Base-by-base conservation (phyloP, 2,113 vertebrate species). In the Kryptolebias marmoratus region DNA sequence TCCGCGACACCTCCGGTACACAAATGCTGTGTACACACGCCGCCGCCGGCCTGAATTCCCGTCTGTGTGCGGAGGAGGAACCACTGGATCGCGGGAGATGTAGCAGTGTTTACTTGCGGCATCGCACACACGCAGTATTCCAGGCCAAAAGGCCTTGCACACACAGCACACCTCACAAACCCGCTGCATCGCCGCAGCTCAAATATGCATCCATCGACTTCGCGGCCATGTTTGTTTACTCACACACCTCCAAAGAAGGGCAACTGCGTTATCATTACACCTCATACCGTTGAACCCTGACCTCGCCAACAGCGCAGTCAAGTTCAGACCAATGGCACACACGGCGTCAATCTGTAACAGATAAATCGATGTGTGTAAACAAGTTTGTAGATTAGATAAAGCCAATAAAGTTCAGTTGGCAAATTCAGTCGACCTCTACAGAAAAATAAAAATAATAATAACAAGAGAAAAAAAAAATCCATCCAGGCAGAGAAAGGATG, bases 331-430 rank as follows among this genome's bases (percentile, higher is more conserved):
- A 13, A 11, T 49, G 0, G 56, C 47, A 60, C 72, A 62, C 30
- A 1, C 65, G 2, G n/a, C 28, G 45, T 49, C 42, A 45, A 42
- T 72, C 28, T 65, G 18, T 27, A 14, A 44, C 22, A 2, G 28
- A 71, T 32, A 64, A 57, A 86, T 87, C 84, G 54, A 81, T 87
- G 42, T 75, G 44, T 65, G 82, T 85, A 80, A 81, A 75, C 73
- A 82, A 1, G 13, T 27, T 32, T 15, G 15, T 44, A 76, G 87
- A 85, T 89, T 58, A 85, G 85, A 87, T 89, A 79, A 78, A 30
- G 28, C 8, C 4, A 9, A 11, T 62, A 1, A 18, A 28, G 36
- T n/a, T 69, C 57, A 63, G 31, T 39, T 22, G 57, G 18, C 69
- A 61, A 67, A 75, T 58, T 66, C 14, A 60, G 16, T 27, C 1